These are phyloP conservation scores for Pluvianellus socialis DNA, from an alignment of 2,113 vertebrate species.

Conservation along the genomic window DNA sequence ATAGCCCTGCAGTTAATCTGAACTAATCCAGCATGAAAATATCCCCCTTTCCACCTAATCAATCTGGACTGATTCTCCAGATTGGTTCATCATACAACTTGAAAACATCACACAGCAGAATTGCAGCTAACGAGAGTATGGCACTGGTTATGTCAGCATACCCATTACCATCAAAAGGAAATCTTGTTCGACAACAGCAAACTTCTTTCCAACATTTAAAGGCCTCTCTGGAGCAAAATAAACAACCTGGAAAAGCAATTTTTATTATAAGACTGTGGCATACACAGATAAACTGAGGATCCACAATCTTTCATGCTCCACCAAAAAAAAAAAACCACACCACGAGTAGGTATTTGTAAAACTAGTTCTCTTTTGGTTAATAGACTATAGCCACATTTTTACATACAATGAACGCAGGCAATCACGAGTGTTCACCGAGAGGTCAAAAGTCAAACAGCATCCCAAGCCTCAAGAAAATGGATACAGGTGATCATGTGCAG, in stretches of 20 bases:
- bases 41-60: background rate
- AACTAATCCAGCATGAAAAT: background rate
- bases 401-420: background rate
- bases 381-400: background rate
- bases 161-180: background rate
- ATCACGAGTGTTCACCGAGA: background rate
- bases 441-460: background rate
- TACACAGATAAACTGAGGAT: background rate
- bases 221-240: background rate
- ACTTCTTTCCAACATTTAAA: background rate
- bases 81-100: background rate
- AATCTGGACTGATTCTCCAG: background rate
- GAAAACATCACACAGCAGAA: background rate
- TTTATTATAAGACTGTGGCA: background rate
- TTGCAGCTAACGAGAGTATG: background rate
- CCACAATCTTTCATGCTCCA: background rate
- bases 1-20: background rate
- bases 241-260: background rate
- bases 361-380: background rate
- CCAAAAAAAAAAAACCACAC: too few species aligned
- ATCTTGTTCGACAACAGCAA: background rate
- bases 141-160: background rate
- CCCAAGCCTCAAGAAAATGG: background rate
- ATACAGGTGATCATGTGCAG: background rate
- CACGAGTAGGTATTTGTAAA: background rate